Evolutionary conservation across 2,797 vertebrate species (phyloP).

Genomic region (Babyrousa celebensis): DNA sequence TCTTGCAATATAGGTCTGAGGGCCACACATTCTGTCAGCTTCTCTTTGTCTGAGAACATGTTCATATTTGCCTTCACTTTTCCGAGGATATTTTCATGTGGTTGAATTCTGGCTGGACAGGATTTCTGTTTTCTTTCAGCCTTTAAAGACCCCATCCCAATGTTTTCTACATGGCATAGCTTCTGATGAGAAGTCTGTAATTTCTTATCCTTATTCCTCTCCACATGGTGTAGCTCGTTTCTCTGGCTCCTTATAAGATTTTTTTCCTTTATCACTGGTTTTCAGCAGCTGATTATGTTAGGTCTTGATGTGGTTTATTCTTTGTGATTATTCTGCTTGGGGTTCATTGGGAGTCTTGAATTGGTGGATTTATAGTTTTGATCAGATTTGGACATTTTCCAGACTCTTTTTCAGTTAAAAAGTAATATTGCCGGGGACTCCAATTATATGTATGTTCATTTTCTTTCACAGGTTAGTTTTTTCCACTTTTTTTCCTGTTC

Average conservation of each 20-base stretch:
- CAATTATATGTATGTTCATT: background rate
- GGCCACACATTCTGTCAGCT: background rate
- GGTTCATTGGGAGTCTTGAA: background rate
- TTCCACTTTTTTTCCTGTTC: background rate
- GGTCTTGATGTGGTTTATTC: background rate
- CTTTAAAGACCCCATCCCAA: background rate
- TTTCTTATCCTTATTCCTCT: background rate
- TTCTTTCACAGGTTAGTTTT: background rate
- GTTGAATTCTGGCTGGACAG: background rate
- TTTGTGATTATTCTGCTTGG: background rate
- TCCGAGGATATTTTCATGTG: background rate
- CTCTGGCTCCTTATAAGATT: background rate
- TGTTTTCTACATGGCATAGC: background rate
- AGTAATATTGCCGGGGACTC: background rate
- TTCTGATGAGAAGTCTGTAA: background rate
- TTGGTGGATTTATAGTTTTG: constrained; percentile 9
- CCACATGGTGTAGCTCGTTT: background rate
- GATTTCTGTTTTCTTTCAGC: background rate
- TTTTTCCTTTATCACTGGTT: background rate
- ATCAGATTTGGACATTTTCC: background rate
- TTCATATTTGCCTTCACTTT: background rate
- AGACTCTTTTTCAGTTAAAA: background rate
- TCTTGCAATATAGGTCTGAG: background rate
- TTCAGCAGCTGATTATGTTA: background rate
- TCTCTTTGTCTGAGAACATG: background rate